Evolutionary conservation across 2,797 vertebrate species (phyloP).

Genomic region (Helicolenus hilgendorfi): DNA sequence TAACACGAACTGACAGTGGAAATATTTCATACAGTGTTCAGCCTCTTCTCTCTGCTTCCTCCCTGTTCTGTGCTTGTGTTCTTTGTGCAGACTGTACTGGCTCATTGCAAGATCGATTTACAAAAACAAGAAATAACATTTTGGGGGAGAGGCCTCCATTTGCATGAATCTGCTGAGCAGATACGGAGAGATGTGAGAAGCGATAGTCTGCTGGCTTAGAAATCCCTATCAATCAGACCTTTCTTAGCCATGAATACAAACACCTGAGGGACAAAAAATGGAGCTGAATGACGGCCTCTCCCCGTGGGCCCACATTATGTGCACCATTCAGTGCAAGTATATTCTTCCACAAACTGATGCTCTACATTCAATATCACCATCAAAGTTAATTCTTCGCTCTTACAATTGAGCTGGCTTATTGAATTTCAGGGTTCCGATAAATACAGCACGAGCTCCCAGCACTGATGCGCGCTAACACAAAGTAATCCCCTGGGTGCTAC

Average conservation of each 20-base stretch:
- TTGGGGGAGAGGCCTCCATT: slow-evolving; percentile 39
- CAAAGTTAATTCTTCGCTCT: slow-evolving; percentile 71
- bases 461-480: slow-evolving; percentile 52
- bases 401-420: slow-evolving; percentile 72
- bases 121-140: slow-evolving; percentile 60
- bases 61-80: slow-evolving; percentile 61
- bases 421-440: slow-evolving; percentile 77
- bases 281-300: slow-evolving; percentile 61
- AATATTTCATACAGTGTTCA: slow-evolving; percentile 74
- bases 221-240: slow-evolving; percentile 71
- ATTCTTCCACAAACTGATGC: slow-evolving; percentile 63
- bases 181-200: slow-evolving; percentile 58
- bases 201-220: slow-evolving; percentile 69
- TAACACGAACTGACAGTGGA: slow-evolving; percentile 87
- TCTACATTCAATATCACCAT: slow-evolving; percentile 73
- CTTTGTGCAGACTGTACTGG: slow-evolving; percentile 49
- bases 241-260: slow-evolving; percentile 72
- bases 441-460: slow-evolving; percentile 54
- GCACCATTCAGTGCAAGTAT: slow-evolving; percentile 50
- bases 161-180: slow-evolving; percentile 55
- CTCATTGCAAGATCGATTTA: slow-evolving; percentile 73
- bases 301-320: slow-evolving; percentile 58
- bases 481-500: slow-evolving; percentile 64
- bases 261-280: slow-evolving; percentile 66
- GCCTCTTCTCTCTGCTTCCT: slow-evolving; percentile 52